phyloP scores from a whole-genome alignment of 2,888 invertebrate species.

The Arge pagana region DNA sequence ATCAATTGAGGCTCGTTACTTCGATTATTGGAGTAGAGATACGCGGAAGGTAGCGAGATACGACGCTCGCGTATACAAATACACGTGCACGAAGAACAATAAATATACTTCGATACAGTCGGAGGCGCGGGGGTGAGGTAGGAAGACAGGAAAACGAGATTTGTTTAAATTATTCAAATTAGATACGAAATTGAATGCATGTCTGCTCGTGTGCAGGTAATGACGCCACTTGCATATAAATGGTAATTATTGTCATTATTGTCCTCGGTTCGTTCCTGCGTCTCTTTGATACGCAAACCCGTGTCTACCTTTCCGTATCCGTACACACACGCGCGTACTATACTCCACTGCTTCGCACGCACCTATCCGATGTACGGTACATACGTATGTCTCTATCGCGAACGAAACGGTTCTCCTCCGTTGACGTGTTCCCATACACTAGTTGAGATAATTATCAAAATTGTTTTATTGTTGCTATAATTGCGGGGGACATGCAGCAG shows the following conservation, averaged over 20 bases:
- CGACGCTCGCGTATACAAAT: too few relatives aligned
- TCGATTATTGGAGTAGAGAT: too few relatives aligned
- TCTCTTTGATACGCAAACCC: too few relatives aligned
- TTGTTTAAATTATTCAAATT: constrained; percentile 58
- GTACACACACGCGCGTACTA: not conserved
- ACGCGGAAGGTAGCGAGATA: too few relatives aligned
- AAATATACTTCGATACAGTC: too few relatives aligned
- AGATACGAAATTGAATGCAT: constrained; percentile 58
- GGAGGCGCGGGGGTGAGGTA: too few relatives aligned
- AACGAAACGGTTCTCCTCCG: constrained; percentile 39
- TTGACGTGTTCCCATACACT: constrained; percentile 57
- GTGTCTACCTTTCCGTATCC: not conserved
- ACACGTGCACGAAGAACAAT: too few relatives aligned
- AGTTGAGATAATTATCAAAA: constrained; percentile 57
- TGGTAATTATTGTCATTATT: constrained; percentile 58
- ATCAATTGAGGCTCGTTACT: too few relatives aligned
- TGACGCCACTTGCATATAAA: constrained; percentile 58
- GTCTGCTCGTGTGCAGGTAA: constrained; percentile 58
- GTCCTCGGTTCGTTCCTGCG: constrained; percentile 55
- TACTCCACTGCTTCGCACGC: not conserved
- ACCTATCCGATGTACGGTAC: not conserved
- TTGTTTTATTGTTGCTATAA: constrained; percentile 58
- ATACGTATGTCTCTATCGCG: not conserved
- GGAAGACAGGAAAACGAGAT: constrained; percentile 54
- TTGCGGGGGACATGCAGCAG: constrained; percentile 55